Evolutionary conservation across 92 coral and sea anemone genomes (phyloP).

Genomic region (Phymanthus crucifer): DNA sequence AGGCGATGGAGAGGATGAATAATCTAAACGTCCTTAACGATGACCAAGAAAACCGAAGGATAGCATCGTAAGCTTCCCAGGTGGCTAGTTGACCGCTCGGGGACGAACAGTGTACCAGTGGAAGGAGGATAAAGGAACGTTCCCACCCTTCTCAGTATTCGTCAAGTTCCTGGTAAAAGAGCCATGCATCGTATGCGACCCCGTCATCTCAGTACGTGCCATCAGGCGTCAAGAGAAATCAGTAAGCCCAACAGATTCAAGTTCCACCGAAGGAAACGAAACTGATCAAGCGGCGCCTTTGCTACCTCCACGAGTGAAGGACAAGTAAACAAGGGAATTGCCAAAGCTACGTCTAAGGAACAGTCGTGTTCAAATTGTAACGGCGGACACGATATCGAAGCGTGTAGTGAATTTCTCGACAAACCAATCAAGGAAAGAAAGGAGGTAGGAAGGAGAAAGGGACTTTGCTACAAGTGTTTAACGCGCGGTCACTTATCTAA

Average conservation of each 20-base stretch:
- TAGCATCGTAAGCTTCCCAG: constrained; percentile 54
- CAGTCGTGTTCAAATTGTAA: constrained; percentile 42
- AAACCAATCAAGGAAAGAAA: constrained; percentile 51
- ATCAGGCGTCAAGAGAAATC: constrained; percentile 23
- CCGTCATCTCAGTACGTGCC: constrained; percentile 40
- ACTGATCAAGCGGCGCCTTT: constrained; percentile 11
- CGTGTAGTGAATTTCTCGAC: constrained; percentile 50
- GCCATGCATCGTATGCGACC: constrained; percentile 58
- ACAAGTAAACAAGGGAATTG: not conserved
- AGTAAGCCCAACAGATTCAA: constrained; percentile 10
- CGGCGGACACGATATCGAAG: constrained; percentile 44
- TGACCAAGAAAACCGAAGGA: constrained; percentile 51
- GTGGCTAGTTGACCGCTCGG: constrained; percentile 52
- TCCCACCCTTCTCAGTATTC: constrained; percentile 50
- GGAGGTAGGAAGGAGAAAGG: constrained; percentile 39
- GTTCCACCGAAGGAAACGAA: constrained; percentile 16
- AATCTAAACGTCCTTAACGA: constrained; percentile 47
- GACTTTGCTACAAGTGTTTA: constrained; percentile 63
- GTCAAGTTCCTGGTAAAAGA: constrained; percentile 48
- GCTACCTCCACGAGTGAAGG: constrained; percentile 30
- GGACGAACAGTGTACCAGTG: constrained; percentile 43
- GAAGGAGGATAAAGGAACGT: constrained; percentile 41
- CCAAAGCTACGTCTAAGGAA: constrained; percentile 9
- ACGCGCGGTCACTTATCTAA: constrained; percentile 55
- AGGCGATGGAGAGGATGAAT: constrained; percentile 21